Evolutionary conservation across 1,140 invertebrate genomes (phyloP), one percentile per base, ranked within the genome.

Genomic region (Leucophenga varia): DNA sequence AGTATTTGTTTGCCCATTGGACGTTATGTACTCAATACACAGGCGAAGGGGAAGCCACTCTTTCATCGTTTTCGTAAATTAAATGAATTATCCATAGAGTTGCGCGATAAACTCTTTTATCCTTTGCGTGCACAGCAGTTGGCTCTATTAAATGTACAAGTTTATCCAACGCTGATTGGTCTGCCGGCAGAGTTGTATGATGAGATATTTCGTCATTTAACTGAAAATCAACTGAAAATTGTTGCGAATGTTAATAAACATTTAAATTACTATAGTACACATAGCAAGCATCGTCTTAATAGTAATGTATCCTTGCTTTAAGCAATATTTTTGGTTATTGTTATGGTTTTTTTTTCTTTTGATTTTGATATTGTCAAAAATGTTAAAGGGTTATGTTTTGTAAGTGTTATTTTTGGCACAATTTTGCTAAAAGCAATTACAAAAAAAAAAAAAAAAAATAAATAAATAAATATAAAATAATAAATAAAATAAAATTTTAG

Each of bases 61-160:
- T 53, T 53, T 3, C 28, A 54, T 10, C 57, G 69, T 3, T 70
- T 72, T 16, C 49, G 56, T 1, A 61, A 70, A 18, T 43, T 72
- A 20, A 51, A 69, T 14, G 63, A 72, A 16, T 39, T 72, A 1
- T 45, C 54, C 2, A 35, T 49, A 2, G 38, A 54, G 30, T 25
- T 72, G 22, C 64, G 64, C 12, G 49, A 72, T 30, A 36, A 70
- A 19, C 10, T 72, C n/a, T 72, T 72, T 31, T 52, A 70, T 4
- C 69, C 61, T 0, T 55, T 72, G 55, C 54, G 69, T 3, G 34
- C 52, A 0, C 59, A 58, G 31, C 69, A 72, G 19, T 36, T 72
- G 17, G 17, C 34, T 3, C 25, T 51, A 9, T 17, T 64, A 12
- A 42, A 52, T 12, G 40, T 43, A 8, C 37, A 47, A 28, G 19